Base-by-base conservation (phyloP, 2,888 invertebrate genomes). In the Drosophila leonis region DNA sequence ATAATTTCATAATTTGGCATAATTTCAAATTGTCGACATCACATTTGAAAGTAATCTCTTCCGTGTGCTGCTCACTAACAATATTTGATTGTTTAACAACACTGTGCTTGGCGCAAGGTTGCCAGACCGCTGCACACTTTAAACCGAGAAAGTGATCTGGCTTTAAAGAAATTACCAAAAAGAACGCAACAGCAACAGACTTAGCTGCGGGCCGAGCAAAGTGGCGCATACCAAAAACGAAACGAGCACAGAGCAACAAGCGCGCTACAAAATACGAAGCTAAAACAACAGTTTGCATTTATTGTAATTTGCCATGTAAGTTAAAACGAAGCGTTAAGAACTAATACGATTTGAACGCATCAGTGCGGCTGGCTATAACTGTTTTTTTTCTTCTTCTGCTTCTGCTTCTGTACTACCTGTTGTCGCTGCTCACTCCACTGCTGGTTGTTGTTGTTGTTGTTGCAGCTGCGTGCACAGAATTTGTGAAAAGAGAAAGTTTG, bases 401-500 rank as follows among this genome's bases (percentile, higher is more conserved):
- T n/a, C n/a, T n/a, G n/a, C n/a, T n/a, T n/a, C n/a, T n/a, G n/a
- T 39, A 7, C 7, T 48, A n/a, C 20, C 41, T 41, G n/a, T 35
- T 13, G 12, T 41, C n/a, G 15, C 13, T 44, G 35, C 20, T 24
- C 18, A 15, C 51, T n/a, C n/a, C n/a, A n/a, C n/a, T n/a, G 35
- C n/a, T 39, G 46, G n/a, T 20, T 63, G 61, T 42, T 33, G 39
- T 33, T 46, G 37, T 48, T 46, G 49, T 31, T 66, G 65, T 59
- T 69, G 63, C 62, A 52, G 65, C 64, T 80, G 80, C 86, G 83
- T 82, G 84, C 60, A 60, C 55, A 82, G 88, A 88, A 90, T 90
- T 86, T 78, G 86, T 88, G 90, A 90, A 89, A 89, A 90, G 90
- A 89, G 90, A 89, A 89, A 90, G 90, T 90, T 82, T 70, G 27